Conservation (phyloP, 2,888 invertebrate genomes). For the Julus scandinavius region DNA sequence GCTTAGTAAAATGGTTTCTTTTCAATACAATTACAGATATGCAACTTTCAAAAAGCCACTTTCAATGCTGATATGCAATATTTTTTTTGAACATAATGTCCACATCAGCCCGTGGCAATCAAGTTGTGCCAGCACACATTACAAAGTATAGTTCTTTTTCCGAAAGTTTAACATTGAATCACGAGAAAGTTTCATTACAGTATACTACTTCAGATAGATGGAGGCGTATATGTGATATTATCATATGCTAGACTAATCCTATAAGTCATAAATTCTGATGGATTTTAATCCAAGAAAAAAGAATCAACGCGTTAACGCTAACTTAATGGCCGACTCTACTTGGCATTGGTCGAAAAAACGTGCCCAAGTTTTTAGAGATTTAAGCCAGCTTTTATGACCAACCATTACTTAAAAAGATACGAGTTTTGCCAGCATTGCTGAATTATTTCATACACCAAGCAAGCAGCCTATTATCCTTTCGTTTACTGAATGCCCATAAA, state of each 20-base stretch:
- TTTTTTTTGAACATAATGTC: not conserved
- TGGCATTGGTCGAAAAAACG: not conserved
- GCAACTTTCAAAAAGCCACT: too few relatives aligned
- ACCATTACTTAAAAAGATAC: conserved; percentile 40
- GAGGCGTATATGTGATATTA: not conserved
- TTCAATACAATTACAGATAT: too few relatives aligned
- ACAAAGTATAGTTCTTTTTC: not conserved
- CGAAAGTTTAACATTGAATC: not conserved
- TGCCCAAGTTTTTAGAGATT: conserved; percentile 35
- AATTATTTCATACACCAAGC: conserved; percentile 17
- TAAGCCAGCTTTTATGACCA: conserved; percentile 42
- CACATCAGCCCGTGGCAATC: not conserved
- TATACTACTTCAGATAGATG: not conserved
- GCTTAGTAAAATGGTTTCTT: too few relatives aligned
- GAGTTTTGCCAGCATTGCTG: conserved; percentile 30
- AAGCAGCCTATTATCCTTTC: conserved; percentile 21
- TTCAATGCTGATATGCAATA: too few relatives aligned
- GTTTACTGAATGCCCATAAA: conserved; percentile 30
- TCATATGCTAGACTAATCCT: conserved; percentile 41
- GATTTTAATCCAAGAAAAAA: conserved; percentile 43
- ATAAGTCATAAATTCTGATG: conserved; percentile 33
- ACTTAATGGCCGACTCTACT: not conserved
- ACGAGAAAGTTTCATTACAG: not conserved
- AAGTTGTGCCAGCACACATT: not conserved
- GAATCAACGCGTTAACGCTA: not conserved